phyloP scores from a whole-genome alignment of 2,113 vertebrate genomes.

The Promerops cafer region DNA sequence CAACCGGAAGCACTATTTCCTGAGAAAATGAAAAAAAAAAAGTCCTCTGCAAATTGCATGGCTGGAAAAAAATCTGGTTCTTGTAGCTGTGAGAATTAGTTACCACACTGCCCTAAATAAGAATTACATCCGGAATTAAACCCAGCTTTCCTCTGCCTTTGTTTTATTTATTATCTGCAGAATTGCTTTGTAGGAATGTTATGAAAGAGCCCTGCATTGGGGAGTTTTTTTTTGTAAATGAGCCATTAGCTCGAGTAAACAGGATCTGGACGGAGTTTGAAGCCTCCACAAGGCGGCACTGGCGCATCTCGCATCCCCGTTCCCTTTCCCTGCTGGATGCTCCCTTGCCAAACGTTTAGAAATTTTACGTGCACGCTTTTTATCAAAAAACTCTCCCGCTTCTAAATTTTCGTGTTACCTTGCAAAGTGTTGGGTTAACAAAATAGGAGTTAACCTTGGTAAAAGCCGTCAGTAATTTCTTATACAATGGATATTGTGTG shows the following conservation, averaged over 20 bases:
- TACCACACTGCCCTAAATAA: not conserved
- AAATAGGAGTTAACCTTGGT: constrained; percentile 63
- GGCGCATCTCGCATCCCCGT: constrained; percentile 81
- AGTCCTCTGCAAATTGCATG: not conserved
- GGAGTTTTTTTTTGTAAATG: constrained; percentile 17
- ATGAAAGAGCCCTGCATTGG: not conserved
- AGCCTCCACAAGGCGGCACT: constrained; percentile 95
- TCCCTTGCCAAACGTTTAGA: constrained; percentile 47
- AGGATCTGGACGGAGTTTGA: not conserved
- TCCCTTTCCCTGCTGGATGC: not conserved
- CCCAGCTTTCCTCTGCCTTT: not conserved
- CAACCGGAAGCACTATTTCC: not conserved
- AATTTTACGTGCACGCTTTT: constrained; percentile 71
- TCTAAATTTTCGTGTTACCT: constrained; percentile 74
- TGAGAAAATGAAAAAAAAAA: not conserved
- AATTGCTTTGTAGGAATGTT: not conserved
- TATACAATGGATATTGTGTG: not conserved
- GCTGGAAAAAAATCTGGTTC: not conserved
- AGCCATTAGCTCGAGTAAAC: not conserved
- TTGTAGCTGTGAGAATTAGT: not conserved
- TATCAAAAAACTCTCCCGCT: constrained; percentile 71
- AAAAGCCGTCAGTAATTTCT: constrained; percentile 59
- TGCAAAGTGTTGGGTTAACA: constrained; percentile 67
- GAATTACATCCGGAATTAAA: not conserved
- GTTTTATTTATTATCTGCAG: constrained; percentile 25